Evolutionary conservation across 1,140 invertebrate genomes (phyloP).

Genomic region (Bathynomus jamesi): DNA sequence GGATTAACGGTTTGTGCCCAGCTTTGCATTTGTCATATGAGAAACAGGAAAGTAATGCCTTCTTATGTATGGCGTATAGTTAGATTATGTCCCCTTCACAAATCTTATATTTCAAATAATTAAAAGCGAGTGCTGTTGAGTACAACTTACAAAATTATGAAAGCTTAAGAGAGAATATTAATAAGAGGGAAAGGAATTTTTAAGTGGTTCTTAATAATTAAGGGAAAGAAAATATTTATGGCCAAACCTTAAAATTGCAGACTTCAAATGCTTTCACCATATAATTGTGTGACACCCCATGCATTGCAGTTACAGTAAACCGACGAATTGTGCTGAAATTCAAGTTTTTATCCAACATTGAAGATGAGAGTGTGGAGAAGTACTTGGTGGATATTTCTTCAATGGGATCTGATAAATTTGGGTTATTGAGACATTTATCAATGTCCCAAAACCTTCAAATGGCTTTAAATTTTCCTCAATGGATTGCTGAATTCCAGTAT

Average conservation of each 20-base stretch:
- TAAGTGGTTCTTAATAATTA: too few species aligned
- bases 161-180: too few species aligned
- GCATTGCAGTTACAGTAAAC: conserved; percentile 93
- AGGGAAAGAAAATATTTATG: too few species aligned
- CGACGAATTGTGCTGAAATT: conserved; percentile 57
- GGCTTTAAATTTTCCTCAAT: conserved; percentile 74
- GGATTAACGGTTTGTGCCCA: too few species aligned
- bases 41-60: too few species aligned
- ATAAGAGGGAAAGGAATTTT: too few species aligned
- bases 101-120: too few species aligned
- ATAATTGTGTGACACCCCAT: conserved; percentile 86
- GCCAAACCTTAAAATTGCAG: conserved; percentile 69
- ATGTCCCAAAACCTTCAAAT: conserved; percentile 56
- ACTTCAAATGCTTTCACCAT: conserved; percentile 64
- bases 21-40: too few species aligned
- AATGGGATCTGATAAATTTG: conserved; percentile 47
- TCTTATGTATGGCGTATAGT: too few species aligned
- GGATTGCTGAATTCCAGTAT: conserved; percentile 70
- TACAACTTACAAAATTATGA: too few species aligned
- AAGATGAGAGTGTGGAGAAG: conserved; percentile 52
- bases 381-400: conserved; percentile 56
- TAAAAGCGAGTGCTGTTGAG: too few species aligned
- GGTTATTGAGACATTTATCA: conserved; percentile 39
- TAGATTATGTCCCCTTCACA: too few species aligned
- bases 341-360: conserved; percentile 42